Conservation (phyloP, 1,140 invertebrate species). For the Cherax destructor region DNA sequence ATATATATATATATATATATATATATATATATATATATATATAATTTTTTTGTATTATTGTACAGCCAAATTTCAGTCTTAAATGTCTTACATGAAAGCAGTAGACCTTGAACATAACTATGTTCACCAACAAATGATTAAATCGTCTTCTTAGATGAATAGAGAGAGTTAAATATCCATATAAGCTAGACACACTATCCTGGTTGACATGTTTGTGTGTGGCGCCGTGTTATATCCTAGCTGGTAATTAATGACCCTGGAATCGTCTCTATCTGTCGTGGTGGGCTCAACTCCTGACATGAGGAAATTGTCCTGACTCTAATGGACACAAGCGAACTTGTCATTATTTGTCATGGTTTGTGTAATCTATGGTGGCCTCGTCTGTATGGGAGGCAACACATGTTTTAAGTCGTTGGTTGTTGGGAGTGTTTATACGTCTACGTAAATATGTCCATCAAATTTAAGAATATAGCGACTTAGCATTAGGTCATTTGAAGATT, state of each 20-base stretch:
- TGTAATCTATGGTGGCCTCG: background rate
- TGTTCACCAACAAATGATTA: too few species aligned
- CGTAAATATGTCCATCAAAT: background rate
- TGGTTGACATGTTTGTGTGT: background rate
- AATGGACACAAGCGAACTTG: background rate
- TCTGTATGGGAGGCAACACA: background rate
- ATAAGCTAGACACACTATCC: too few species aligned
- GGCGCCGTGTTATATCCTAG: background rate
- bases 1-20: too few species aligned
- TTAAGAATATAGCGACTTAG: background rate
- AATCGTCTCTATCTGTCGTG: slow-evolving; percentile 3
- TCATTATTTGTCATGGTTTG: background rate
- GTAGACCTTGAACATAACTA: too few species aligned
- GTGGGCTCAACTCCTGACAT: background rate
- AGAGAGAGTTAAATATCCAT: too few species aligned
- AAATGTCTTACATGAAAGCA: too few species aligned
- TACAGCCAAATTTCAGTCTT: too few species aligned
- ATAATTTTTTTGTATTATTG: too few species aligned
- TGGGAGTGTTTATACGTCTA: background rate
- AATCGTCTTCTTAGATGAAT: too few species aligned
- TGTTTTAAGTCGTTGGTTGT: background rate
- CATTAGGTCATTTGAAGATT: background rate
- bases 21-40: too few species aligned
- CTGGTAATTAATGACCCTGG: background rate
- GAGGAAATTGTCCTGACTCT: background rate